Evolutionary conservation across 1,140 invertebrate species (phyloP).

Genomic region (Paraescarpia echinospica): DNA sequence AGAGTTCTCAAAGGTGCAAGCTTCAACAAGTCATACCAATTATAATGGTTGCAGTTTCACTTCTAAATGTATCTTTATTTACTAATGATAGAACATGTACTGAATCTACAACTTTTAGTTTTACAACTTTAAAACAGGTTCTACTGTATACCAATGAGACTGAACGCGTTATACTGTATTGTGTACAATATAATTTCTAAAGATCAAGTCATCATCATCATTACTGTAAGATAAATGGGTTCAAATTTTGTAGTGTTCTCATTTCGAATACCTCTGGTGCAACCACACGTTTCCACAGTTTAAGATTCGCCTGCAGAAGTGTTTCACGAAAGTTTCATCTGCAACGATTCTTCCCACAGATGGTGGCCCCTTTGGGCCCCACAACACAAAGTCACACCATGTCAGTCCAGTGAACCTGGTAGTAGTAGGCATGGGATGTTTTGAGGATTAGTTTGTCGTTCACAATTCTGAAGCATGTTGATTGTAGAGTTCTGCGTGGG

Average conservation of each 20-base stretch:
- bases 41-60: neutral
- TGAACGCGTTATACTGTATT: neutral
- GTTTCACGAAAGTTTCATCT: neutral
- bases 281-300: conserved; percentile 9
- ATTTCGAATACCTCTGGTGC: conserved; percentile 5
- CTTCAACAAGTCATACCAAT: neutral
- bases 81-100: neutral
- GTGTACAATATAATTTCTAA: neutral
- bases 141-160: neutral
- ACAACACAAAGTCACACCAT: too few relatives aligned
- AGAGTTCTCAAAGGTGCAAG: neutral
- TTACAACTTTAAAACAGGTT: neutral
- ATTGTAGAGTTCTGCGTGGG: neutral
- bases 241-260: neutral
- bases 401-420: too few relatives aligned
- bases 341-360: neutral
- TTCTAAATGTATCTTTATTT: neutral
- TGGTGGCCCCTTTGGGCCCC: neutral
- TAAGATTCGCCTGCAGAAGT: neutral
- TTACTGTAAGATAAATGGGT: neutral
- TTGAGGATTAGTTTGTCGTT: neutral
- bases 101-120: neutral
- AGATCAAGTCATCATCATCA: neutral
- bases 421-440: neutral
- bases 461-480: too few relatives aligned